Conservation (phyloP, 2,797 vertebrate genomes). For the Pogonophryne albipinna region DNA sequence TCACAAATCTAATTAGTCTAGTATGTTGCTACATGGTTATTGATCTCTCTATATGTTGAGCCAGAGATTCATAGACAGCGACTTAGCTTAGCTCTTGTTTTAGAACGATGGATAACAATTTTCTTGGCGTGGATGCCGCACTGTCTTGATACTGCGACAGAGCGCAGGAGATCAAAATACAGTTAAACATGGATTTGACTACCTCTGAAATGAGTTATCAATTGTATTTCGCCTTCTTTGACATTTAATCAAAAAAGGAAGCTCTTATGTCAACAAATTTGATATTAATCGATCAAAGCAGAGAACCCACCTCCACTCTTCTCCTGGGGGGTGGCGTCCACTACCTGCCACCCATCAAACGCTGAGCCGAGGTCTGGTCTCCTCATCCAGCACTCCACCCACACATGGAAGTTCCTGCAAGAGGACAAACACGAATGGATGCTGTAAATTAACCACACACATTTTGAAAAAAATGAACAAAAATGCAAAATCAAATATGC, state of each 20-base stretch:
- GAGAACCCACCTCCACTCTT: conserved; percentile 84
- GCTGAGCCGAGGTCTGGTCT: conserved; percentile 84
- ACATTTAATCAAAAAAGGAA: neutral
- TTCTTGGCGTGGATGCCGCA: no score
- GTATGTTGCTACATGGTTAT: no score
- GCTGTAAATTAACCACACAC: neutral
- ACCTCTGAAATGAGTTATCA: no score
- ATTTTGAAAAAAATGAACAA: neutral
- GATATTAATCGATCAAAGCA: neutral
- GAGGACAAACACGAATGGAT: conserved; percentile 1
- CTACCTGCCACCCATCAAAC: conserved; percentile 90
- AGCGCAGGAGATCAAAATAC: no score
- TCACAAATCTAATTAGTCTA: no score
- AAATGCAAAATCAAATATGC: neutral
- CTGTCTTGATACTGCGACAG: no score
- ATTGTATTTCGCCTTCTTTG: neutral
- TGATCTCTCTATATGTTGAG: no score
- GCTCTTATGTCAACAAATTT: neutral
- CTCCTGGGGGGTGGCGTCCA: conserved; percentile 91
- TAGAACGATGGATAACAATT: no score
- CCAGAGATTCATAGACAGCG: no score
- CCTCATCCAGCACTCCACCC: conserved; percentile 92
- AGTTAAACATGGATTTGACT: no score
- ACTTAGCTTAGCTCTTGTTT: no score
- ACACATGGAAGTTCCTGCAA: conserved; percentile 91